Evolutionary conservation across 2,797 vertebrate genomes (phyloP).

Genomic region (Hemitrygon akajei): DNA sequence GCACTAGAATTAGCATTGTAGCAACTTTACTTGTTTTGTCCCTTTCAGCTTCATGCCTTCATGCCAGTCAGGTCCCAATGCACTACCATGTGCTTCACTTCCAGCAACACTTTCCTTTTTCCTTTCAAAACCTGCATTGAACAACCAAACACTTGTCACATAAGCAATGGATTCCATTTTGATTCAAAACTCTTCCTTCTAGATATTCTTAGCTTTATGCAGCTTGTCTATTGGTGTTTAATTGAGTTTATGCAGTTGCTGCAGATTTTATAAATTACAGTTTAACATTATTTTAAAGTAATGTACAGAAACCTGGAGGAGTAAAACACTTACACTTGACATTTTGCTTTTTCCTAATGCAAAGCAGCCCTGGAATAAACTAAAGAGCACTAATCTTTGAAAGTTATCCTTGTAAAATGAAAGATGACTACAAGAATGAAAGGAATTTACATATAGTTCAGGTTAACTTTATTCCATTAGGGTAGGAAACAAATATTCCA

Average conservation of each 20-base stretch:
- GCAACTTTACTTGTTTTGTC: slow-evolving; percentile 61
- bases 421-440: not conserved
- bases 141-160: not conserved
- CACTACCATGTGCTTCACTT: slow-evolving; percentile 67
- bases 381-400: not conserved
- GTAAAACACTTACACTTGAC: not conserved
- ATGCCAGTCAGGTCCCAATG: slow-evolving; percentile 92
- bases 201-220: not conserved
- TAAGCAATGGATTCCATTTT: not conserved
- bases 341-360: not conserved
- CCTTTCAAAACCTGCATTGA: slow-evolving; percentile 48
- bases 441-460: not conserved
- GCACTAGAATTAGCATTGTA: not conserved
- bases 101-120: slow-evolving; percentile 42
- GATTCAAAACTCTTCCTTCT: not conserved
- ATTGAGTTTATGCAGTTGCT: not conserved
- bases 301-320: not conserved
- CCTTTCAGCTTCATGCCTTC: slow-evolving; percentile 75
- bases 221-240: not conserved
- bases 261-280: not conserved
- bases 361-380: not conserved
- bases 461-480: not conserved
- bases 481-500: not conserved
- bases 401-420: not conserved
- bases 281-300: slow-evolving; percentile 1